These are phyloP conservation scores for Onychostruthus taczanowskii DNA, from an alignment of 2,113 vertebrate species.

Conservation along the genomic window DNA sequence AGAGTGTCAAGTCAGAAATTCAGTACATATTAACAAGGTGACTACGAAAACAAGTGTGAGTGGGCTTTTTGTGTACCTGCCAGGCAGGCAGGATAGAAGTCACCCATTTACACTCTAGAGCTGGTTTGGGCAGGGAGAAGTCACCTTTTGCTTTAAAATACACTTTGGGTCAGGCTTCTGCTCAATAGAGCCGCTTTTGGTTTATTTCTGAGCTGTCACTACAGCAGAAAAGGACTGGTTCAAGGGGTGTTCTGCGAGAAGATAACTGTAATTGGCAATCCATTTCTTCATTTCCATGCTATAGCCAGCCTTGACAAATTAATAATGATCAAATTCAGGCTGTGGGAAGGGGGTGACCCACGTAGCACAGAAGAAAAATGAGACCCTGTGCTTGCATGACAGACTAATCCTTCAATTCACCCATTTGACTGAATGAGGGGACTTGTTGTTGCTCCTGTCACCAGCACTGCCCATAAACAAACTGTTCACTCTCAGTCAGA, in stretches of 20 bases:
- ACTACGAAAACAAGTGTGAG: slow-evolving; percentile 33
- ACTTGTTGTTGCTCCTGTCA: slow-evolving; percentile 76
- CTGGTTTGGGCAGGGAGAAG: background rate
- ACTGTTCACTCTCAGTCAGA: slow-evolving; percentile 57
- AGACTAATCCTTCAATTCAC: slow-evolving; percentile 89
- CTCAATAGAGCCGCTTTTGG: slow-evolving; percentile 1
- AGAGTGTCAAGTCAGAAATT: slow-evolving; percentile 14
- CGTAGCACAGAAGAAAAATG: slow-evolving; percentile 88
- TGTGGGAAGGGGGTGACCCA: slow-evolving; percentile 63
- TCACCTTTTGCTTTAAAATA: slow-evolving; percentile 58
- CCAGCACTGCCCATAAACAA: slow-evolving; percentile 85
- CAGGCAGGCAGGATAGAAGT: background rate
- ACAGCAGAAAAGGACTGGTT: slow-evolving; percentile 18
- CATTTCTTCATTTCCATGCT: slow-evolving; percentile 86
- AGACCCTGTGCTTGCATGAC: slow-evolving; percentile 83
- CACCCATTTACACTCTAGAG: slow-evolving; percentile 2
- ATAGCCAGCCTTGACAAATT: slow-evolving; percentile 86
- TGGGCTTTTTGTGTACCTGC: background rate
- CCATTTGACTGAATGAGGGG: slow-evolving; percentile 79
- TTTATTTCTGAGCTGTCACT: slow-evolving; percentile 56
- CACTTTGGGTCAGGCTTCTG: slow-evolving; percentile 19
- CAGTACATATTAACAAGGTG: background rate
- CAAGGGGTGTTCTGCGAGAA: slow-evolving; percentile 73
- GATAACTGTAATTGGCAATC: slow-evolving; percentile 88
- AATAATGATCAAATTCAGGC: slow-evolving; percentile 80